phyloP scores from a whole-genome alignment of 2,113 vertebrate species.

The Pachypanchax playfairii region DNA sequence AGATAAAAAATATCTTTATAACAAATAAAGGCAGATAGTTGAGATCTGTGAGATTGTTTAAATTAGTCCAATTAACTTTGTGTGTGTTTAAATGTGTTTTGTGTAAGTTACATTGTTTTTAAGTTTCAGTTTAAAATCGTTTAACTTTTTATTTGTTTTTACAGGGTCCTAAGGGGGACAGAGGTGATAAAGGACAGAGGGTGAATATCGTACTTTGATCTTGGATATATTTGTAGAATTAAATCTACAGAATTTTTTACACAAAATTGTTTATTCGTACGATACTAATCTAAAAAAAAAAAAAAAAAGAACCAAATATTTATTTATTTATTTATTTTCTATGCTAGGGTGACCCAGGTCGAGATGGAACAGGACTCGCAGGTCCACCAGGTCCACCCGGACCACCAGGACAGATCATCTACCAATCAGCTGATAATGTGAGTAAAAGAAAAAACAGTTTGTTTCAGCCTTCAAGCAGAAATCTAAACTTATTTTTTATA shows the following conservation, averaged over 20 bases:
- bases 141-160: slow-evolving; percentile 25
- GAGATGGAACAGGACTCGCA: slow-evolving; percentile 82
- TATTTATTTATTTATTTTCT: neutral
- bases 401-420: slow-evolving; percentile 83
- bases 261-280: neutral
- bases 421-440: slow-evolving; percentile 71
- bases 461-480: neutral
- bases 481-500: neutral
- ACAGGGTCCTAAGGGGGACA: slow-evolving; percentile 88
- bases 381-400: slow-evolving; percentile 90
- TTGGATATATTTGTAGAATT: neutral
- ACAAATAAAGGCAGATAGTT: no score
- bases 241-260: neutral
- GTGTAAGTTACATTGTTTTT: no score
- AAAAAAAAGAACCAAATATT: no score
- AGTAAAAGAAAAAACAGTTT: slow-evolving; percentile 20
- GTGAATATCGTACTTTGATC: slow-evolving; percentile 74
- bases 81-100: neutral
- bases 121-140: neutral
- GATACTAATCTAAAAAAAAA: neutral
- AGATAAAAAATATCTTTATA: neutral
- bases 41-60: no score
- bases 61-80: neutral
- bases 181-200: slow-evolving; percentile 83
- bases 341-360: slow-evolving; percentile 87